Base-by-base conservation (phyloP, 1,140 invertebrate genomes). In the Bilobella aurantiaca region DNA sequence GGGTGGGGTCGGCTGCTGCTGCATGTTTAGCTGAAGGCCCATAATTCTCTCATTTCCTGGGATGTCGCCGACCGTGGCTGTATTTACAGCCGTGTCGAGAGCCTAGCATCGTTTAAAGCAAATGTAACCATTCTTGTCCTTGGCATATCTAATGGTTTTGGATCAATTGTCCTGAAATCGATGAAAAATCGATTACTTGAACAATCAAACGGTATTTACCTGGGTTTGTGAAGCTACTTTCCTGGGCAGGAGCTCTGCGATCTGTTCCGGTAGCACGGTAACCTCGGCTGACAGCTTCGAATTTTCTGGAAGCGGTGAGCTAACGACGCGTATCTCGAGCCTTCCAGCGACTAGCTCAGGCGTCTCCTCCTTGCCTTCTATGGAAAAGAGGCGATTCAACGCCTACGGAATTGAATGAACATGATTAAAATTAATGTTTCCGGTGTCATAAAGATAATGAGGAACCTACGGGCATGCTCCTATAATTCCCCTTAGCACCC, bases 261-360 rank as follows among this genome's bases (percentile, higher is more conserved):
- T 16, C 16, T 49, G 34, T 28, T 29, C 29, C 8, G 25, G 57
- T 8, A 34, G 37, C 32, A 34, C 30, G 29, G 62, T 25, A 3
- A 63, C 62, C 21, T 46, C 18, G 3, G 62, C 21, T 8, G 62
- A 1, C 27, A 34, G 3, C 28, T 21, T 62, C 53, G 16, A 23
- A 32, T 63, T 31, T 23, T 29, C 31, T 25, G 67, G 70, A 34
- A 66, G 57, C 23, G 69, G 60, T 25, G 71, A 69, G 58, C 64
- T 70, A 37, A 90, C 82, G 29, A 91, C 87, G 58, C 89, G 81
- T 65, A 91, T 91, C 80, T 91, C 88, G 31, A 91, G 79, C 63
- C 87, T 82, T 49, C 87, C 88, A 62, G 85, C 87, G n/a, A 64
- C 66, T 47, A 63, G 63, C 32, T 70, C 71, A 21, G 67, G 69